phyloP scores from a whole-genome alignment of 2,113 vertebrate species.

The Polypterus senegalus region DNA sequence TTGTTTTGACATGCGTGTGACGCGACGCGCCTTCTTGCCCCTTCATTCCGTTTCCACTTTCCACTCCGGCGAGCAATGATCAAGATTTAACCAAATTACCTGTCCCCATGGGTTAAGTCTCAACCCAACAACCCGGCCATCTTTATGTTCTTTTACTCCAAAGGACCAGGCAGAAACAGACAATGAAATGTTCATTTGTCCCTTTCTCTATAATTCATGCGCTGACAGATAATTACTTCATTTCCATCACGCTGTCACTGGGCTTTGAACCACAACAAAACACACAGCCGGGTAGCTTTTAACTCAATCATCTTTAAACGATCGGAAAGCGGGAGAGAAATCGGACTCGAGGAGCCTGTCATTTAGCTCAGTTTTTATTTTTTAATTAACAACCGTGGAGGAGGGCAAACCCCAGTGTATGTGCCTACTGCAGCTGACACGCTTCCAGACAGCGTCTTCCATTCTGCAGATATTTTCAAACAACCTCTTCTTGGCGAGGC shows the following conservation, averaged over 20 bases:
- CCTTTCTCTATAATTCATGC: neutral
- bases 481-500: too few species aligned
- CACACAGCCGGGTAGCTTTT: neutral
- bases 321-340: too few species aligned
- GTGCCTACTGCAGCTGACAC: too few species aligned
- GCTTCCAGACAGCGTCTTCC: too few species aligned
- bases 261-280: neutral
- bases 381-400: too few species aligned
- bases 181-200: neutral
- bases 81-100: constrained; percentile 10
- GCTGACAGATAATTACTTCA: neutral
- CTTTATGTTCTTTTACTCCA: constrained; percentile 2
- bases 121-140: neutral
- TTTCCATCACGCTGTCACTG: neutral
- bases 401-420: too few species aligned
- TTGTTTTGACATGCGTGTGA: constrained; percentile 8
- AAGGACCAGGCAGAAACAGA: neutral
- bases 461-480: too few species aligned
- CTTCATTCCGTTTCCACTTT: constrained; percentile 5
- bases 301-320: too few species aligned
- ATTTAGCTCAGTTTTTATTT: too few species aligned
- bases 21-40: neutral
- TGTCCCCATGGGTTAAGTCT: neutral
- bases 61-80: constrained; percentile 4
- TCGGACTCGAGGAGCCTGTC: too few species aligned